A percentile compares a stretch with the other conserved stretches of the same genome.
Evolutionary conservation across 2,888 invertebrate genomes (phyloP).

Genomic region (Pterobdella sp.): DNA sequence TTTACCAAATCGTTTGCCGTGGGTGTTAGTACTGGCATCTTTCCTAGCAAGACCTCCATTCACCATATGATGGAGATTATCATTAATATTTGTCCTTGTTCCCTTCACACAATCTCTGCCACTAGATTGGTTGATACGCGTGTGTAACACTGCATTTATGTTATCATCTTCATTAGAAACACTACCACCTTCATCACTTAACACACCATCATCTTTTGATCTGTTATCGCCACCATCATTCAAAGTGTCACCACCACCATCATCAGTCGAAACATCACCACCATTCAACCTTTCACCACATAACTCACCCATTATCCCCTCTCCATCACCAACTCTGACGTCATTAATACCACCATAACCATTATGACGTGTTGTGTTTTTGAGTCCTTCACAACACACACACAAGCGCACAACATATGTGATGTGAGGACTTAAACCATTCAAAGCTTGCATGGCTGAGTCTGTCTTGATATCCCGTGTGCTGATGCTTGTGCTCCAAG

Average conservation of each 20-base stretch:
- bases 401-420: too few species aligned
- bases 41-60: background rate
- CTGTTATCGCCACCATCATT: background rate
- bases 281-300: background rate
- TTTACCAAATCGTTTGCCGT: background rate
- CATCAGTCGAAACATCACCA: background rate
- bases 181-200: background rate
- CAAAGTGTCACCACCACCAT: background rate
- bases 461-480: too few species aligned
- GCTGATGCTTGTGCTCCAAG: too few species aligned
- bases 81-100: too few species aligned
- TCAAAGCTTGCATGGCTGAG: too few species aligned
- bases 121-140: too few species aligned
- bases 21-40: background rate
- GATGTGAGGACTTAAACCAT: too few species aligned
- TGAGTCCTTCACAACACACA: too few species aligned
- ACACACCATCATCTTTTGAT: background rate
- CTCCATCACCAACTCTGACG: background rate
- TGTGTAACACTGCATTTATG: too few species aligned
- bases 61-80: background rate
- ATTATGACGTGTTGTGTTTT: too few species aligned
- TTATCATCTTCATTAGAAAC: background rate
- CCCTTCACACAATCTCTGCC: too few species aligned
- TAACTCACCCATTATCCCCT: background rate
- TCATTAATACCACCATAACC: background rate